Evolutionary conservation across 2,113 vertebrate species (phyloP), one percentile per base, ranked within the genome.

Genomic region (Nibea coibor): DNA sequence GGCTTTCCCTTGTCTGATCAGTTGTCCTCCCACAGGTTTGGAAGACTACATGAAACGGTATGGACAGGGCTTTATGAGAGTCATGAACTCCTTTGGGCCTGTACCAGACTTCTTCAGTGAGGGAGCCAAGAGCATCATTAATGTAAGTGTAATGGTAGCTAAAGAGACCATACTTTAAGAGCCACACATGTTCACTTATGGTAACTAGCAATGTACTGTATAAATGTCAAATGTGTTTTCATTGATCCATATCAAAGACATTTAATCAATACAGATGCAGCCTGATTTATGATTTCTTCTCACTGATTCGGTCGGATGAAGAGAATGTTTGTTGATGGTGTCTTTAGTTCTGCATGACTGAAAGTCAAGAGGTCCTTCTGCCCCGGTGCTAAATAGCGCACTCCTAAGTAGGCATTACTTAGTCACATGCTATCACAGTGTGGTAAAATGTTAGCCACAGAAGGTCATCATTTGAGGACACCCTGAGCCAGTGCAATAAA

Each of bases 1-100:
- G n/a, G 42, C 42, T 2, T 12, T 17, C 2, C 19, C 16, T 26
- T 17, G 0, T 68, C 59, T 70, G 53, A 81, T 22, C 28, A n/a
- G 1, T n/a, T 86, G 42, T 83, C 10, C 63, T 69, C 62, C 26
- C 26, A 0, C 94, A 99, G 98, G 97, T 80, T 83, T 97, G 78
- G 84, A 94, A 31, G 96, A 94, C 91, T 99, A 99, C 28, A 96
- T 97, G 22, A 88, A 94, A 72, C 96, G 96, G 43, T 99, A 99
- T 31, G 88, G 93, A 1, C 94, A 94, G 53, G 95, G 96, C 50
- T 80, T 98, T 95, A 77, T 90, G 39, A 95, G 87, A 61, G 94
- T 99, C 67, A 92, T 98, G 74, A 94, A 82, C 73, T 95, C 95
- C 35, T 98, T 97, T 68, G 97, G 98, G 19, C 95, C 97, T 3